These are phyloP conservation scores for Malurus cyaneus DNA, from an alignment of 2,113 vertebrate species.

Conservation along the genomic window DNA sequence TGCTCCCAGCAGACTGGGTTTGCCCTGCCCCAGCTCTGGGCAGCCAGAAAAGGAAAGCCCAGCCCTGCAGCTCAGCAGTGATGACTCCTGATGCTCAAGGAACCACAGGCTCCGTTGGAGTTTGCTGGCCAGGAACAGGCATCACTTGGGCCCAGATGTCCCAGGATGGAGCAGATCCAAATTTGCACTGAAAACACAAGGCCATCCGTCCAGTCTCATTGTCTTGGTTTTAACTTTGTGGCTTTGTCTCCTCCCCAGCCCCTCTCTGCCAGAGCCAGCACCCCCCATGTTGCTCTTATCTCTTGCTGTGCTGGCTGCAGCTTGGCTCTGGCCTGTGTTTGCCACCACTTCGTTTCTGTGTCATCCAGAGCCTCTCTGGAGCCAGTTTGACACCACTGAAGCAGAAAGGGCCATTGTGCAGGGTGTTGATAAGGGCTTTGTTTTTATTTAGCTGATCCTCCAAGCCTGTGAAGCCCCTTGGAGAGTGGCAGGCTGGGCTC, in stretches of 20 bases:
- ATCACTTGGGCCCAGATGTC: background rate
- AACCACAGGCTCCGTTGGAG: background rate
- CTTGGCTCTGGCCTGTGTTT: conserved; percentile 14
- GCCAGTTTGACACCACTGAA: background rate
- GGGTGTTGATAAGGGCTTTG: background rate
- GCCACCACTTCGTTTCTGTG: background rate
- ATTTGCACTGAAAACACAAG: background rate
- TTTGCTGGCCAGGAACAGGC: background rate
- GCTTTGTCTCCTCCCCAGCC: background rate
- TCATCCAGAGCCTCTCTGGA: background rate
- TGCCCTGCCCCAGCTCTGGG: background rate
- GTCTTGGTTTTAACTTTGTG: background rate
- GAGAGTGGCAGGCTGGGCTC: background rate
- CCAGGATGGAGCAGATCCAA: background rate
- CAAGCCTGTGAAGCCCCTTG: background rate
- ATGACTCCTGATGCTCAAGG: background rate
- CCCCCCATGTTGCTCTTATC: accelerated
- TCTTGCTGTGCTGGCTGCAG: background rate
- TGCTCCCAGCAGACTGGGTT: background rate
- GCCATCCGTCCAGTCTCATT: background rate
- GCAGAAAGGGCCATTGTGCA: background rate
- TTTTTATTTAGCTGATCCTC: background rate
- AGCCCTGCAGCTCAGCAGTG: background rate
- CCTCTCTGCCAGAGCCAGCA: background rate
- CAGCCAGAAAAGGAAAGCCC: background rate